phyloP scores from a whole-genome alignment of 2,888 invertebrate species.

The Andrena trimmerana region DNA sequence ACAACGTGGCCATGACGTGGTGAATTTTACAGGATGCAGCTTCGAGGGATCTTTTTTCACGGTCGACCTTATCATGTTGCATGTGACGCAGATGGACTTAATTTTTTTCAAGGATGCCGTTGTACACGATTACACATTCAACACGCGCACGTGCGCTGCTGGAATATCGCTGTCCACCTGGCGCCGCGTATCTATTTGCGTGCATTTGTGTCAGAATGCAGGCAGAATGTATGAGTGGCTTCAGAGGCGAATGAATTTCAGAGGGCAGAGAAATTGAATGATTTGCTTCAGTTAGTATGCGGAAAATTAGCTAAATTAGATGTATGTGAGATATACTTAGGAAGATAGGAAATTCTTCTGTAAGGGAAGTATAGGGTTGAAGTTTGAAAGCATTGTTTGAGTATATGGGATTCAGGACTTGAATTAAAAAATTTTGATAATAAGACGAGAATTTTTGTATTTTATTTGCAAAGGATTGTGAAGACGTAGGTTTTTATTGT shows the following conservation, averaged over 20 bases:
- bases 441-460: too few species aligned
- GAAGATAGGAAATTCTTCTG: background rate
- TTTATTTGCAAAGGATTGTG: too few species aligned
- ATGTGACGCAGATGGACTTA: conserved; percentile 16
- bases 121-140: background rate
- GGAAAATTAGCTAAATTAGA: background rate
- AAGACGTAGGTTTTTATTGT: too few species aligned
- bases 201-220: conserved; percentile 12
- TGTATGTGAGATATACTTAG: background rate
- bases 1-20: background rate
- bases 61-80: background rate
- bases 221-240: background rate
- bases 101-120: conserved; percentile 8
- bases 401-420: too few species aligned
- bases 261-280: background rate
- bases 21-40: conserved; percentile 35
- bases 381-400: background rate
- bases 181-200: conserved; percentile 24
- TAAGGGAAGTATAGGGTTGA: background rate
- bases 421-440: too few species aligned
- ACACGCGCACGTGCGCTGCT: background rate
- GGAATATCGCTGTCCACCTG: conserved; percentile 15
- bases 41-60: conserved; percentile 3
- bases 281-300: background rate
- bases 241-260: conserved; percentile 11